Base-by-base conservation (phyloP, 2,888 invertebrate species). In the Scaptodrosophila latifasciaeformis region DNA sequence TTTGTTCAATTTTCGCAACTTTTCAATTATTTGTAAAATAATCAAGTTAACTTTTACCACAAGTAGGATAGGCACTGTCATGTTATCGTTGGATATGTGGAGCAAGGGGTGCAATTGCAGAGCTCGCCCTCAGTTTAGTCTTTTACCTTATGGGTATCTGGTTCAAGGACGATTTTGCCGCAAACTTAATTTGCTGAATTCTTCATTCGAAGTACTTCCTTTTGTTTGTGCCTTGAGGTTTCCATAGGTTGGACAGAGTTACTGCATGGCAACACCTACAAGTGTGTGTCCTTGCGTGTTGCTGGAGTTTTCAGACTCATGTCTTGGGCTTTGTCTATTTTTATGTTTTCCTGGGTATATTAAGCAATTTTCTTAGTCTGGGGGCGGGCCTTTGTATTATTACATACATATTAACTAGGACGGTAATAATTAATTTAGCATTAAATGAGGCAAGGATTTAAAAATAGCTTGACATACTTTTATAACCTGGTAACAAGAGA, bases 11-110 rank as follows among this genome's bases (percentile, higher is more conserved):
- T 65, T 60, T 65, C 62, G 54, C 65, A 58, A 75, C 75, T 80
- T 80, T 75, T 75, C 74, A 75, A 80, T 75, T 75, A 75, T 80
- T 80, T 78, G 67, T 45, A 75, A 75, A 80, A 80, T 75, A 80
- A 75, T 75, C 78, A 75, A 78, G 75, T 75, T 74, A 74, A 74
- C 64, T 74, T 59, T 59, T 59, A 67, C 81, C 74, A 51, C 75
- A 80, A 65, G 52, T 17, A 19, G 30, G 21, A 30, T 43, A 53
- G 59, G 39, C 47, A 52, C 52, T 47, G 51, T 42, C 37, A 43
- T 21, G 49, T 7, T 46, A 30, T 13, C 18, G 37, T 17, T 37
- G 13, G 13, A 5, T 37, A 17, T 18, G 1, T 15, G 18, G 17
- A 17, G 2, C 35, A 6, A 2, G 13, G 18, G 37, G 24, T 3